A percentile compares a stretch with the other conserved stretches of the same genome.
These are phyloP conservation scores for Drosophila bifasciata DNA, from an alignment of 1,140 invertebrate genomes.

Conservation along the genomic window DNA sequence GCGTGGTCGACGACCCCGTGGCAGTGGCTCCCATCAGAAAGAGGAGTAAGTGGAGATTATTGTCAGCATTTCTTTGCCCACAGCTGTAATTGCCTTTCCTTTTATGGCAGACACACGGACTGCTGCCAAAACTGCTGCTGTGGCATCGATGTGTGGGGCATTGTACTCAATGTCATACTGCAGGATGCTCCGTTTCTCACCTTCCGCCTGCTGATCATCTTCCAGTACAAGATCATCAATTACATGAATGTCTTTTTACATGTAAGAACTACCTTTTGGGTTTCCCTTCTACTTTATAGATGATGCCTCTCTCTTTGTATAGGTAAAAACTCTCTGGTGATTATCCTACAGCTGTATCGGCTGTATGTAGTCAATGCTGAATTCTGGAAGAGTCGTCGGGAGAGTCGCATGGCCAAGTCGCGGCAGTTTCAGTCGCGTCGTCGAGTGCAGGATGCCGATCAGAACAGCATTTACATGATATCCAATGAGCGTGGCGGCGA, in stretches of 20 bases:
- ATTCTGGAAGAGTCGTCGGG: constrained; percentile 85
- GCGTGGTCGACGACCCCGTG: constrained; percentile 87
- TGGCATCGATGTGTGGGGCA: constrained; percentile 93
- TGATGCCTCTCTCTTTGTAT: constrained; percentile 60
- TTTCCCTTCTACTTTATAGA: background rate
- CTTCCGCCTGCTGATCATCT: constrained; percentile 92
- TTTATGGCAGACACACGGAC: constrained; percentile 64
- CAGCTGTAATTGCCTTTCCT: background rate
- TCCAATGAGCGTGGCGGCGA: constrained; percentile 84
- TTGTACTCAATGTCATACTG: constrained; percentile 90
- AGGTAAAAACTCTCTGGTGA: constrained; percentile 94
- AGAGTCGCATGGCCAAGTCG: constrained; percentile 82
- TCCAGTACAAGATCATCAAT: constrained; percentile 93
- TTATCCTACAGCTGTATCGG: constrained; percentile 92
- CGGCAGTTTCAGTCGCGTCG: constrained; percentile 83
- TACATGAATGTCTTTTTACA: constrained; percentile 98
- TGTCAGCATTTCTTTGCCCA: no score
- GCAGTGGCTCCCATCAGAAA: constrained; percentile 66
- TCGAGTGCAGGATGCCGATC: constrained; percentile 79
- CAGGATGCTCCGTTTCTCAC: constrained; percentile 94
- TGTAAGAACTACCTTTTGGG: constrained; percentile 86
- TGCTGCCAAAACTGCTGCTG: constrained; percentile 87
- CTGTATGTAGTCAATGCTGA: constrained; percentile 91
- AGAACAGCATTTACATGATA: constrained; percentile 86
- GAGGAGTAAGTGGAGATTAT: constrained; percentile 66